Conservation (phyloP, 2,888 invertebrate species). For the Portevinia maculata region DNA sequence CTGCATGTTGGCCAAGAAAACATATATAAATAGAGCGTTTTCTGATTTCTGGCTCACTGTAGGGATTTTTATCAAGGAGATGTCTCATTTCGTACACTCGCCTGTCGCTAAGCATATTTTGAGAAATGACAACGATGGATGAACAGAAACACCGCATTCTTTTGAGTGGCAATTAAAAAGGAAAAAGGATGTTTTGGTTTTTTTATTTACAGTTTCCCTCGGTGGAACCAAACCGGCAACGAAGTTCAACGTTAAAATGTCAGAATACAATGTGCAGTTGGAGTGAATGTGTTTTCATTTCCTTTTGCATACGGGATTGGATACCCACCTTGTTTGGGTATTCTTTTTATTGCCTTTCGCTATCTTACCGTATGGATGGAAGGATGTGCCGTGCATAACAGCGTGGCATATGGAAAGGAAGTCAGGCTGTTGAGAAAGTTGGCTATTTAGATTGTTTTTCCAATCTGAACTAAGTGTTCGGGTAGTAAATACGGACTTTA, state of each 20-base stretch:
- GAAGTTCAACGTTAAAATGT: constrained; percentile 22
- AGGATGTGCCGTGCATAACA: too few species aligned
- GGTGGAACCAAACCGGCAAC: background rate
- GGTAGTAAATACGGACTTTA: background rate
- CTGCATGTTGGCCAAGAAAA: too few species aligned
- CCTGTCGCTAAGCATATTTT: constrained; percentile 40
- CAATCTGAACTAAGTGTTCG: background rate
- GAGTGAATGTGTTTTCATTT: constrained; percentile 56
- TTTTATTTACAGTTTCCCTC: background rate
- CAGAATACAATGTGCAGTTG: constrained; percentile 58
- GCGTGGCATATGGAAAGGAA: background rate
- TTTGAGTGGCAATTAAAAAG: constrained; percentile 44
- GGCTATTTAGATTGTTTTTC: background rate
- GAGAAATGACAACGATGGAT: constrained; percentile 46
- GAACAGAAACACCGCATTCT: constrained; percentile 23
- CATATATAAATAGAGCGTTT: background rate
- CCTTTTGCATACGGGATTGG: constrained; percentile 24
- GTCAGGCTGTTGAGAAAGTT: background rate
- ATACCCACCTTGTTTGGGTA: constrained; percentile 10
- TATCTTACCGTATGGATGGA: background rate
- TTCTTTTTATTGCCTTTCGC: background rate
- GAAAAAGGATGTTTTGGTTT: constrained; percentile 16
- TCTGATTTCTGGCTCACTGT: constrained; percentile 18
- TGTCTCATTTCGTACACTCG: constrained; percentile 37
- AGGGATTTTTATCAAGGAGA: constrained; percentile 52